Base-by-base conservation (phyloP, 2,113 vertebrate species). In the Phrynosoma platyrhinos region DNA sequence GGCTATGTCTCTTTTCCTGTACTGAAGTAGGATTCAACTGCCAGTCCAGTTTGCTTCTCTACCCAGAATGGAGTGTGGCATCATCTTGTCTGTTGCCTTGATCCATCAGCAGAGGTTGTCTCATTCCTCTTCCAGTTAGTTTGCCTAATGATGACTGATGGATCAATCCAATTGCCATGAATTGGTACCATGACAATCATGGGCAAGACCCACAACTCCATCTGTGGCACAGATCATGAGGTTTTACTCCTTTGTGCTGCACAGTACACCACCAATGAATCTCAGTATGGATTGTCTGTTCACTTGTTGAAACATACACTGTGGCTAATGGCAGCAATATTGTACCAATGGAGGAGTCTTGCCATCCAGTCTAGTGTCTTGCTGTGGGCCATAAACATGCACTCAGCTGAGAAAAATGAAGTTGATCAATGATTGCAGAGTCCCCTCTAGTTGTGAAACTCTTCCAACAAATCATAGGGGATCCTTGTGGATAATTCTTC, bases 381-480 rank as follows among this genome's bases (percentile, higher is more conserved):
- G 84, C 88, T 42, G 42, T 20, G 21, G 87, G 74, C 36, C 79
- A 78, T 76, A 78, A 79, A 53, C 79, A 58, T 7, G 55, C 18
- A 9, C 69, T 21, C 71, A 77, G 58, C 25, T n/a, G 79, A 62
- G 77, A 42, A 42, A 86, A 86, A 36, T n/a, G 21, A 83, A 78
- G 12, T 62, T 78, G 47, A 86, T 83, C 52, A 47, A 90, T 78
- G 74, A n/a, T 62, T 77, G 62, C 47, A 42, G 64, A 69, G 20
- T 82, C n/a, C 32, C 68, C 27, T 40, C 64, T 76, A 77, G 74
- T 78, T 58, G 36, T 13, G 47, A 20, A 86, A 36, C 72, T 47
- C 9, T 64, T 74, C 52, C 74, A 32, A 86, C 79, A 90, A 83
- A 32, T 82, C 62, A 40, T 84, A 82, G 36, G 77, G 74, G 82